Evolutionary conservation across 2,113 vertebrate genomes (phyloP).

Genomic region (Cephalopterus ornatus): DNA sequence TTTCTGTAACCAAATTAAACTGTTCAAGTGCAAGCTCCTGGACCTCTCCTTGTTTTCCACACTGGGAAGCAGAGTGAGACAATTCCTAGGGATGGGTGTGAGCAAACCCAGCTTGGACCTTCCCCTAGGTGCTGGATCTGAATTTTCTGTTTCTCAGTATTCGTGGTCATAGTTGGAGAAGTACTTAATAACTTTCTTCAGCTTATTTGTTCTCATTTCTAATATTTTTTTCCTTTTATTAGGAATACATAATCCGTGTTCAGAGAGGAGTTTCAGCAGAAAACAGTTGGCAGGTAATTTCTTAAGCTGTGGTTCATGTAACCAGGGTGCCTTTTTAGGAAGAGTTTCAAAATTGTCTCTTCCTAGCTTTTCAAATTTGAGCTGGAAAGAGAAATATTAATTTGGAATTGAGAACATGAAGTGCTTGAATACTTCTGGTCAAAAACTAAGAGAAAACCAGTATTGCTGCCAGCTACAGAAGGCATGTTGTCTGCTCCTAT

Average conservation of each 20-base stretch:
- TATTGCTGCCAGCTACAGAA: conserved; percentile 3
- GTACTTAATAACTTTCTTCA: neutral
- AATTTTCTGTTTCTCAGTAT: neutral
- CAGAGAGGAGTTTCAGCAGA: conserved; percentile 93
- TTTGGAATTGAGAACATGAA: conserved; percentile 12
- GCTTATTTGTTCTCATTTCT: neutral
- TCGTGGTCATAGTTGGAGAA: neutral
- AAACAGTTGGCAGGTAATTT: conserved; percentile 95
- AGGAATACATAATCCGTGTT: conserved; percentile 97
- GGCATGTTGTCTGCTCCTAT: neutral
- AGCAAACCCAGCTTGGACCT: neutral
- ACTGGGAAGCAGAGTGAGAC: no score
- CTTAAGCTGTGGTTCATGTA: neutral
- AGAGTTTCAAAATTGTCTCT: neutral
- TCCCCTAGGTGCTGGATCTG: neutral
- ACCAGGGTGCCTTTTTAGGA: neutral
- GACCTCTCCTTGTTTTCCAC: neutral
- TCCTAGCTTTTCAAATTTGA: neutral
- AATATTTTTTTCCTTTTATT: conserved; percentile 20
- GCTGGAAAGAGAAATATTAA: neutral
- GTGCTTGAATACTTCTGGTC: conserved; percentile 24
- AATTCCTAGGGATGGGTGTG: neutral
- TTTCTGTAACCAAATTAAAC: neutral
- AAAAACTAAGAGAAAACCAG: neutral
- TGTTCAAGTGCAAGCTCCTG: neutral